Conservation (phyloP, 2,797 vertebrate species). For the Ptychobarbus kaznakovi region DNA sequence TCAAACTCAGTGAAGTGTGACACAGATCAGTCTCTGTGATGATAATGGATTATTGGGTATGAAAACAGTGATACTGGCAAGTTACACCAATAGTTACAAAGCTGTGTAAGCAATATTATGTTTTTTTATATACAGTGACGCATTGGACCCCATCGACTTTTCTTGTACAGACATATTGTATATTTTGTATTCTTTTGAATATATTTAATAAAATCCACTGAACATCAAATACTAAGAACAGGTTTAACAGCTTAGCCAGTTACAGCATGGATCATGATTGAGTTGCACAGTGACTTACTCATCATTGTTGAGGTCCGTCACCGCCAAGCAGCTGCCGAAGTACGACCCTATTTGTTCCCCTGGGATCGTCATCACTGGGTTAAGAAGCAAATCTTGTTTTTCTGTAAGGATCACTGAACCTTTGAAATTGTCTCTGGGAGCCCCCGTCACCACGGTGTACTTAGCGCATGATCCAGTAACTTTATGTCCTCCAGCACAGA, state of each 20-base stretch:
- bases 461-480: constrained; percentile 73
- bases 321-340: constrained; percentile 89
- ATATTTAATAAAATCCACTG: background rate
- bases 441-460: constrained; percentile 86
- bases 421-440: constrained; percentile 83
- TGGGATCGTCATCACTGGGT: constrained; percentile 67
- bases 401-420: constrained; percentile 85
- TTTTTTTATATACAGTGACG: background rate
- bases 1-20: constrained; percentile 20
- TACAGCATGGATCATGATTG: background rate
- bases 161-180: background rate
- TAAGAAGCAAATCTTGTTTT: constrained; percentile 42
- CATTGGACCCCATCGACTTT: background rate
- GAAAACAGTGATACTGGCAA: background rate
- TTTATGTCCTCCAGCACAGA: constrained; percentile 80
- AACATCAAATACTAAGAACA: background rate
- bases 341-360: constrained; percentile 94
- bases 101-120: background rate
- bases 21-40: background rate
- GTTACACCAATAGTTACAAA: background rate
- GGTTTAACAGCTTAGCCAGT: background rate
- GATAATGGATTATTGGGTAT: background rate
- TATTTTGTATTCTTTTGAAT: background rate
- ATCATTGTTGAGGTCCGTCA: constrained; percentile 92
- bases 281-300: constrained; percentile 73